A percentile compares a stretch with the other conserved stretches of the same genome.
These are phyloP conservation scores for Brachycybe producta DNA, from an alignment of 2,888 invertebrate species.

Conservation along the genomic window DNA sequence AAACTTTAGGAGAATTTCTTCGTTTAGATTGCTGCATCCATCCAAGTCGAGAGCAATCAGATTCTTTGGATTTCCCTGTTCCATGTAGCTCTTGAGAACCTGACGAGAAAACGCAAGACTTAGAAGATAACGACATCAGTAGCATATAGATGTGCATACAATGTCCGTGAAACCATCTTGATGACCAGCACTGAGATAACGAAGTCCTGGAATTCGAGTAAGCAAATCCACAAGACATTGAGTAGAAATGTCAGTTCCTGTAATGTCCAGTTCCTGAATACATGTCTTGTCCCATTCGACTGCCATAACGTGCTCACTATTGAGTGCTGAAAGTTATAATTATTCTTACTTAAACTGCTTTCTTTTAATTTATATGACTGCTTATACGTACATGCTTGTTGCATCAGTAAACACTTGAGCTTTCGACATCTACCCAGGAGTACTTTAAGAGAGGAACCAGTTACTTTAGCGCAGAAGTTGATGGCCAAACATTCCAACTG, in stretches of 20 bases:
- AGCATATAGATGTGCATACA: no score
- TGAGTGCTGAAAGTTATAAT: slow-evolving; percentile 50
- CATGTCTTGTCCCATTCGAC: slow-evolving; percentile 95
- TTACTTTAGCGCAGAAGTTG: slow-evolving; percentile 93
- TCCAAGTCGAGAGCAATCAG: slow-evolving; percentile 83
- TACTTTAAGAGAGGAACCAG: slow-evolving; percentile 86
- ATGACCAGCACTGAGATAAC: slow-evolving; percentile 80
- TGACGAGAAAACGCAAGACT: slow-evolving; percentile 26
- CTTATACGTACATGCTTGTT: slow-evolving; percentile 69
- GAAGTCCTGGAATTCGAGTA: slow-evolving; percentile 65
- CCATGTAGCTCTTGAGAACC: slow-evolving; percentile 80
- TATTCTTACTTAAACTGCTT: background rate
- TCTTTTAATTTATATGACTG: background rate
- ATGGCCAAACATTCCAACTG: slow-evolving; percentile 93
- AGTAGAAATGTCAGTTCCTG: slow-evolving; percentile 87
- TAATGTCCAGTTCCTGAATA: slow-evolving; percentile 87
- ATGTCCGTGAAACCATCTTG: slow-evolving; percentile 94
- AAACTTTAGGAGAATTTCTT: slow-evolving; percentile 84
- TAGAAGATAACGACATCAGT: no score
- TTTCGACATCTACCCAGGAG: slow-evolving; percentile 86
- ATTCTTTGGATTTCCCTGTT: slow-evolving; percentile 58
- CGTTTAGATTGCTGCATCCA: slow-evolving; percentile 86
- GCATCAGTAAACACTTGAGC: slow-evolving; percentile 82
- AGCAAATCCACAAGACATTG: slow-evolving; percentile 90
- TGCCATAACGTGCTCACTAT: slow-evolving; percentile 82